Percentiles rank a stretch among this genome's conserved stretches.
Evolutionary conservation across 2,888 invertebrate species (phyloP).

Genomic region (Thumatha senex): DNA sequence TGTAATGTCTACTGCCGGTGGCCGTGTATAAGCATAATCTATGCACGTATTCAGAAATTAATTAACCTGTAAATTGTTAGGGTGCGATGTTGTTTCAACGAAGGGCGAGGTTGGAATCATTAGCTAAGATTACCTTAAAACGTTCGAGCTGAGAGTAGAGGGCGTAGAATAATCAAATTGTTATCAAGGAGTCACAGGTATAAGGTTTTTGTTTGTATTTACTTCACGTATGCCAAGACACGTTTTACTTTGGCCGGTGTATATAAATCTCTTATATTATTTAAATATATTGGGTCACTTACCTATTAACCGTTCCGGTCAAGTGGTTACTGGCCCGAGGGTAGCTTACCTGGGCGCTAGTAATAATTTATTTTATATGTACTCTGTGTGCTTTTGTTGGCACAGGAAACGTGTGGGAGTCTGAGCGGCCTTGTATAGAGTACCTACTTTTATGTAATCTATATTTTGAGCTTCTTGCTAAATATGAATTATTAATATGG

Average conservation of each 20-base stretch:
- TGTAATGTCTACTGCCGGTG: slow-evolving; percentile 12
- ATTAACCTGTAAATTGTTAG: slow-evolving; percentile 58
- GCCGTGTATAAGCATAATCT: slow-evolving; percentile 19
- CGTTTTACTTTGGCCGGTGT: slow-evolving; percentile 38
- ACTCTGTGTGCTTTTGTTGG: not conserved
- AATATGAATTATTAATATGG: slow-evolving; percentile 3
- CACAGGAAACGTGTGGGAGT: not conserved
- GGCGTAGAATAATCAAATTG: slow-evolving; percentile 63
- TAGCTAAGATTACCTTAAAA: slow-evolving; percentile 59
- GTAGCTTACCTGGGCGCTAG: not conserved
- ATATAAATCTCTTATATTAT: slow-evolving; percentile 26
- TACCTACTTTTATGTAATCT: not conserved
- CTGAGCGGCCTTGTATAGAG: not conserved
- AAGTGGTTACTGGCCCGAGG: slow-evolving; percentile 1
- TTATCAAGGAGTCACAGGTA: slow-evolving; percentile 59
- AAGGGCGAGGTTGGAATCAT: slow-evolving; percentile 55
- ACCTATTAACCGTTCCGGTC: not conserved
- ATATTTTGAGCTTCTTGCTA: slow-evolving; percentile 8
- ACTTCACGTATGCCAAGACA: slow-evolving; percentile 56
- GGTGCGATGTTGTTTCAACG: slow-evolving; percentile 57
- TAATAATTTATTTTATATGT: slow-evolving; percentile 4
- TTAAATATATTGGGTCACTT: slow-evolving; percentile 15
- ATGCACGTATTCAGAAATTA: slow-evolving; percentile 46
- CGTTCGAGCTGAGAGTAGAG: slow-evolving; percentile 39
- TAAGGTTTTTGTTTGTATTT: slow-evolving; percentile 44